A percentile compares a stretch with the other conserved stretches of the same genome.
Conservation (phyloP, 2,888 invertebrate species). For the Urechis unicinctus region DNA sequence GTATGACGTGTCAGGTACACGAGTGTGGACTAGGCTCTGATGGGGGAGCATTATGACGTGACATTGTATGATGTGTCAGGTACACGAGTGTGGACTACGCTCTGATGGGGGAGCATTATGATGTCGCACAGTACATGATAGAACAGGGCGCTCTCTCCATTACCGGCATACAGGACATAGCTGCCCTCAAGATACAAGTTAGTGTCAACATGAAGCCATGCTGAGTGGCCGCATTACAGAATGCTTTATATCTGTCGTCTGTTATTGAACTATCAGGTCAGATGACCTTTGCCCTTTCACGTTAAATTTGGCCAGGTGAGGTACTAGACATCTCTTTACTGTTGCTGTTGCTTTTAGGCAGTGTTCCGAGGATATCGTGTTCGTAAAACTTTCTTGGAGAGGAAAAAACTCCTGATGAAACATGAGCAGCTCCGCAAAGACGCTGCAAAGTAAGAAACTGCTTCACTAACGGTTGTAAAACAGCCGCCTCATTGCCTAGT, state of each 20-base stretch:
- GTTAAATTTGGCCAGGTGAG: no score
- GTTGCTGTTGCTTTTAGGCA: no score
- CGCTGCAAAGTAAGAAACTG: conserved; percentile 36
- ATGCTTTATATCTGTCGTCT: no score
- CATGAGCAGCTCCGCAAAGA: conserved; percentile 48
- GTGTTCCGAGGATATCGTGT: conserved; percentile 44
- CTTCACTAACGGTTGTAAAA: no score
- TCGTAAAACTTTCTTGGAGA: conserved; percentile 44
- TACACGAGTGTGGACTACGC: conserved; percentile 50
- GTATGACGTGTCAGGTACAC: no score
- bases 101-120: conserved; percentile 47
- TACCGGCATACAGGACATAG: conserved; percentile 48
- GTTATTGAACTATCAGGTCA: no score
- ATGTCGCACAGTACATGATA: conserved; percentile 48
- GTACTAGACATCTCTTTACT: no score
- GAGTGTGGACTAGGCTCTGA: no score
- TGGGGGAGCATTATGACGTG: background rate
- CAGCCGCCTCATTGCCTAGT: no score
- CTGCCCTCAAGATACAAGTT: conserved; percentile 49
- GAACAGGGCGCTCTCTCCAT: conserved; percentile 48
- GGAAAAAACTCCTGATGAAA: conserved; percentile 46
- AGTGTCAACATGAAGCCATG: background rate
- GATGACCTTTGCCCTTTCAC: no score
- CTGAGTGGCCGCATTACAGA: no score
- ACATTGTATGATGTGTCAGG: conserved; percentile 21